phyloP scores from a whole-genome alignment of 2,797 vertebrate genomes.

The Pseudochaenichthys georgianus region DNA sequence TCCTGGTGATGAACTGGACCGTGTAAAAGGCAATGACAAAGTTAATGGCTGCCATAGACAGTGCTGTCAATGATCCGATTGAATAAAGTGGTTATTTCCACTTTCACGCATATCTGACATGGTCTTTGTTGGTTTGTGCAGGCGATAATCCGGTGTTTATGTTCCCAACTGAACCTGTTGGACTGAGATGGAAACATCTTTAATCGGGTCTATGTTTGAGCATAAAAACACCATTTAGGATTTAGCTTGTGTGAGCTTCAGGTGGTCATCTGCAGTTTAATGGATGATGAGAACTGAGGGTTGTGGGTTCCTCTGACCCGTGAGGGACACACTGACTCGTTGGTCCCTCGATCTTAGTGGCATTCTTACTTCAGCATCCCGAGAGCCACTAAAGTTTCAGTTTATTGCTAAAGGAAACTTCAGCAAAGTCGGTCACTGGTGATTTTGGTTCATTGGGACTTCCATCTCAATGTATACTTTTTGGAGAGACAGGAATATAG shows the following conservation, averaged over 20 bases:
- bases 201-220: conserved; percentile 3
- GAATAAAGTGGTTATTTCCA: conserved; percentile 66
- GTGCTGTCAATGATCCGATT: conserved; percentile 58
- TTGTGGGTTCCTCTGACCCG: background rate
- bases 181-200: background rate
- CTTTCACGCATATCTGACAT: conserved; percentile 50
- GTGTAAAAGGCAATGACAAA: conserved; percentile 68
- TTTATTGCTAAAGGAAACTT: background rate
- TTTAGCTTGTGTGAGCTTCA: conserved; percentile 1
- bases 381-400: background rate
- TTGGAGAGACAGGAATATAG: background rate
- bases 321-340: background rate
- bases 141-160: conserved; percentile 46
- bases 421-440: background rate
- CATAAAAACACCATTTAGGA: background rate
- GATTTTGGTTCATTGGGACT: no score
- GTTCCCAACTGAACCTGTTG: conserved; percentile 26
- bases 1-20: conserved; percentile 64
- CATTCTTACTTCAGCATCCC: background rate
- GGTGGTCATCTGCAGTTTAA: background rate
- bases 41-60: conserved; percentile 64
- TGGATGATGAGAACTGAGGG: background rate
- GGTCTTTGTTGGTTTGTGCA: conserved; percentile 41
- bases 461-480: background rate
- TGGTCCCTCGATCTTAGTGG: background rate